Evolutionary conservation across 2,888 invertebrate genomes (phyloP).

Genomic region (Phrixothrix hirtus): DNA sequence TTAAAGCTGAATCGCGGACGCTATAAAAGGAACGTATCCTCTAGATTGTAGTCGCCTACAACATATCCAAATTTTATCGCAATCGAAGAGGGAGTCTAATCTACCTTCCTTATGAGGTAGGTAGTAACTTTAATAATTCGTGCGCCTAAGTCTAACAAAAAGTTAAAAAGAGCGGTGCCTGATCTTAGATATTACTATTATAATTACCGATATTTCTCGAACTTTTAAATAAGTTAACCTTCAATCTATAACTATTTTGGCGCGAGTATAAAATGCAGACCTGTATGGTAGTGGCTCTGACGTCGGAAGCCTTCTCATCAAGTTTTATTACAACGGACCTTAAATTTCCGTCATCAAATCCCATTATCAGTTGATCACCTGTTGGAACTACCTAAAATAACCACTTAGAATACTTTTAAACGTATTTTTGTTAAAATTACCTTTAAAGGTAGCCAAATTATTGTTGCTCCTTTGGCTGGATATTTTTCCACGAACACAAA

Average conservation of each 20-base stretch:
- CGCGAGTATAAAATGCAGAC: not conserved
- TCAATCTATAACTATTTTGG: not conserved
- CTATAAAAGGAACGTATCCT: no score
- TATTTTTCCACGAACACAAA: conserved; percentile 67
- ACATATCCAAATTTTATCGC: no score
- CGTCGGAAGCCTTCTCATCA: not conserved
- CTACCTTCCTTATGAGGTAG: no score
- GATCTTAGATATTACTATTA: no score
- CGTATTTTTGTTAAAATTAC: conserved; percentile 50
- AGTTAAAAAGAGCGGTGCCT: no score
- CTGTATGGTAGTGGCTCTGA: conserved; percentile 11
- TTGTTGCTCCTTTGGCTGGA: conserved; percentile 60
- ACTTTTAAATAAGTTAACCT: not conserved
- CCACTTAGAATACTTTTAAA: conserved; percentile 1
- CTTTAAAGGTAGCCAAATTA: conserved; percentile 73
- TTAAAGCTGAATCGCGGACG: no score
- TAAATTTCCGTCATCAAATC: conserved; percentile 73
- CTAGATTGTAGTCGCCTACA: no score
- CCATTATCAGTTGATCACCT: conserved; percentile 70
- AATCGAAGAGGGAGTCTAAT: no score
- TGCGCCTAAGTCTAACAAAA: no score
- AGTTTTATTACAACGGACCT: conserved; percentile 55
- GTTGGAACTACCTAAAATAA: no score
- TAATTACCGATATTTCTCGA: no score
- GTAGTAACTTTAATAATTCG: no score